phyloP scores from a whole-genome alignment of 2,113 vertebrate genomes.

The Tetrax tetrax region DNA sequence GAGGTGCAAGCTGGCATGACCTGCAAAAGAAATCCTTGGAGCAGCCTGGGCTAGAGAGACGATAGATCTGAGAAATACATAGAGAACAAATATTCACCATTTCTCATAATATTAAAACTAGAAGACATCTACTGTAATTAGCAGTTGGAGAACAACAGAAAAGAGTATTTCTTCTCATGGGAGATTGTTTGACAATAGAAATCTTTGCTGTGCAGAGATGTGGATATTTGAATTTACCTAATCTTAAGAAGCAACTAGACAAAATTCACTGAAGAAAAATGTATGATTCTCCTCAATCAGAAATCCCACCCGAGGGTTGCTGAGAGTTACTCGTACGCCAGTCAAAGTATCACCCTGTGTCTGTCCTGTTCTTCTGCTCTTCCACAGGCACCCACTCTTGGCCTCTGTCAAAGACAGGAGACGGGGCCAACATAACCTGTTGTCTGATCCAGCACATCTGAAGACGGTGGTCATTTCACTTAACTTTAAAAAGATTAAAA shows the following conservation, averaged over 20 bases:
- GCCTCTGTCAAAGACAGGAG: neutral
- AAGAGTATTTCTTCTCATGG: neutral
- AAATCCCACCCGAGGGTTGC: neutral
- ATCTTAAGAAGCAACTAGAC: neutral
- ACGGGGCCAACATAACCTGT: neutral
- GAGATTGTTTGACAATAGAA: neutral
- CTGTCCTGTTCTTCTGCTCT: neutral
- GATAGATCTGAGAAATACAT: neutral
- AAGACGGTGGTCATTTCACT: neutral
- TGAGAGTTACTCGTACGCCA: neutral
- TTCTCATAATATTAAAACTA: neutral
- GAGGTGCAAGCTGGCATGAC: neutral
- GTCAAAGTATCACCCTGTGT: neutral
- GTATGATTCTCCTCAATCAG: fast-evolving
- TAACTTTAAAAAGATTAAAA: neutral
- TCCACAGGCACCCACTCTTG: neutral
- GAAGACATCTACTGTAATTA: neutral
- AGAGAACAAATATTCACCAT: neutral
- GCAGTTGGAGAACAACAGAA: neutral
- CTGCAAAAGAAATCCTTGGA: neutral
- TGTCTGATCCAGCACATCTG: neutral
- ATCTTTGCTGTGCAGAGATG: neutral
- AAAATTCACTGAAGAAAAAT: neutral
- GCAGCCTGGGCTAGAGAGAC: neutral
- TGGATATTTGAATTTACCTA: neutral